phyloP scores from a whole-genome alignment of 2,113 vertebrate species.

The rabbit (Oryctolagus cuniculus) region DNA sequence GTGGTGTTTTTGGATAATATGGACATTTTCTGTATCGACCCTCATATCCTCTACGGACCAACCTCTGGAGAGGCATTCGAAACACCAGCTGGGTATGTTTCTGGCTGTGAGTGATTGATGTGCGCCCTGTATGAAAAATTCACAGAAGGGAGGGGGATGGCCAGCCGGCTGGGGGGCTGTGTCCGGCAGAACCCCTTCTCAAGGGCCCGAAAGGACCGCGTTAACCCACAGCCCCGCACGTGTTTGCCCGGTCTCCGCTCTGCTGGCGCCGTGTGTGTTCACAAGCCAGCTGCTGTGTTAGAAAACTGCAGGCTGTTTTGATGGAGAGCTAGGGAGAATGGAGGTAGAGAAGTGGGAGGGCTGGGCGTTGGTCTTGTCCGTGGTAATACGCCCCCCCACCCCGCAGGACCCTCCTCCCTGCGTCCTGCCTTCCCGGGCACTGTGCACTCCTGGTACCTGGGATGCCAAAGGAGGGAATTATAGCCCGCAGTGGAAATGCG shows the following conservation, averaged over 20 bases:
- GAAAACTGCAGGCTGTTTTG: neutral
- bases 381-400: rapidly evolving
- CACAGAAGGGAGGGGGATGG: neutral
- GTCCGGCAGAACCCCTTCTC: neutral
- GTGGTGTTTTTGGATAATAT: neutral
- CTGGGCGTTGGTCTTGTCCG: neutral
- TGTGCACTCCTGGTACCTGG: conserved; percentile 68
- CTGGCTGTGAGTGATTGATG: neutral
- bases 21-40: neutral
- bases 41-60: neutral
- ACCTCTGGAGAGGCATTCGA: neutral
- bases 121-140: neutral
- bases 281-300: neutral
- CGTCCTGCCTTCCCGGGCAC: neutral
- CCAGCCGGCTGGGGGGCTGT: no score
- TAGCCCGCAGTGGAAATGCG: conserved; percentile 49
- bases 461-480: conserved; percentile 62
- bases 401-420: no score
- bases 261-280: neutral
- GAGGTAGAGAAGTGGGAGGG: neutral
- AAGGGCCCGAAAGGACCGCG: rapidly evolving
- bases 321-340: neutral
- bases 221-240: neutral
- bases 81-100: neutral
- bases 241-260: rapidly evolving